Percentiles rank a stretch among this genome's conserved stretches.
Evolutionary conservation across 2,113 vertebrate genomes (phyloP).

Genomic region (Tapirus terrestris): DNA sequence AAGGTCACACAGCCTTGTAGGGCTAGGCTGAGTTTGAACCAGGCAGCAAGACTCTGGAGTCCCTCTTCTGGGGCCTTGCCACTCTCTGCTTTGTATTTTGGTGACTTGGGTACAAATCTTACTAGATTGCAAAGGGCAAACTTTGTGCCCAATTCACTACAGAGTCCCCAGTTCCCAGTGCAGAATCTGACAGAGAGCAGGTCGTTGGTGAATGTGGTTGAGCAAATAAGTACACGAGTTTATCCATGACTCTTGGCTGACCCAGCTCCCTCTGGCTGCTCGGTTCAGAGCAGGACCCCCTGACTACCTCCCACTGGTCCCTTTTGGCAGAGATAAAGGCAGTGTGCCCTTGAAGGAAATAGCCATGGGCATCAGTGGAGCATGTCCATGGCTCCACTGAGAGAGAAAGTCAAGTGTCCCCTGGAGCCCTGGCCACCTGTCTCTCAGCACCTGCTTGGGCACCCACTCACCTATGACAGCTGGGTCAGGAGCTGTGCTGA

Average conservation of each 20-base stretch:
- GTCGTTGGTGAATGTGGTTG: neutral
- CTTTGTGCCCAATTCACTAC: neutral
- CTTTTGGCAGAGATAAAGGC: neutral
- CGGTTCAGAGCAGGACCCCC: neutral
- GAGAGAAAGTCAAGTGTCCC: slow-evolving; percentile 48
- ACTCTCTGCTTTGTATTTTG: neutral
- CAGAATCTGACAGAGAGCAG: neutral
- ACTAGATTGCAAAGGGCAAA: neutral
- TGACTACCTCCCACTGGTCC: neutral
- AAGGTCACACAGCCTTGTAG: neutral
- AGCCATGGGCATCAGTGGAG: neutral
- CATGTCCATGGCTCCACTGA: neutral
- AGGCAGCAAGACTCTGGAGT: neutral
- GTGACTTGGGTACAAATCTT: neutral
- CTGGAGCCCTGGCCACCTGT: slow-evolving; percentile 40
- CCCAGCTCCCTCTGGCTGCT: neutral
- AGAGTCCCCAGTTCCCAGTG: neutral
- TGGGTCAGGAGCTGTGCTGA: neutral
- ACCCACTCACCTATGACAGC: slow-evolving; percentile 6
- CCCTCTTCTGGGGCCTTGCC: neutral
- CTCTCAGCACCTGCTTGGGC: slow-evolving; percentile 24
- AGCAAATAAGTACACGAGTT: neutral
- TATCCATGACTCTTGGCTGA: neutral
- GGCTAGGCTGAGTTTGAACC: neutral
- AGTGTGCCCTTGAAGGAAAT: neutral